Evolutionary conservation across 37 sponge, comb jelly and placozoan genomes (phyloP).

Genomic region (Ianthella basta): DNA sequence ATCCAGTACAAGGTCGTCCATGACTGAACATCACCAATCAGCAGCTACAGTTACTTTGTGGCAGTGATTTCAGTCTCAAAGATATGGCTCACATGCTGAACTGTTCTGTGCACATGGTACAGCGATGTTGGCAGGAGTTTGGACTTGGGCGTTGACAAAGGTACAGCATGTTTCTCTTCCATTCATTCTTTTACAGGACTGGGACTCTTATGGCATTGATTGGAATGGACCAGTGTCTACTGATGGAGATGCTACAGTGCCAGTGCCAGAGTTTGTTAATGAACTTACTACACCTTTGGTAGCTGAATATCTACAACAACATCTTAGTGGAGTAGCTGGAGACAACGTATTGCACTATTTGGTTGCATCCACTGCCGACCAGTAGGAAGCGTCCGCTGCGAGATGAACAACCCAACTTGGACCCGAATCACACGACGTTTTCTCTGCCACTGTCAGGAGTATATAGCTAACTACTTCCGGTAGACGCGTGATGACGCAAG

Average conservation of each 20-base stretch:
- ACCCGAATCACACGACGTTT: too few relatives aligned
- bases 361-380: too few relatives aligned
- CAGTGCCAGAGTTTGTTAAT: conserved; percentile 6
- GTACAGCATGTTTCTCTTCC: conserved; percentile 17
- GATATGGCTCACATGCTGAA: conserved; percentile 43
- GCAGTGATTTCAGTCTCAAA: conserved; percentile 37
- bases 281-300: too few relatives aligned
- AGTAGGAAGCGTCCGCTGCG: too few relatives aligned
- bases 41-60: conserved; percentile 33
- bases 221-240: conserved; percentile 42
- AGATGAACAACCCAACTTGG: too few relatives aligned
- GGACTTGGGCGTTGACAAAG: background rate
- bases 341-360: too few relatives aligned
- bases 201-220: conserved; percentile 41
- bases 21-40: conserved; percentile 26
- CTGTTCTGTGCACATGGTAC: conserved; percentile 44
- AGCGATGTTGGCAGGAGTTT: too few relatives aligned
- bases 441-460: too few relatives aligned
- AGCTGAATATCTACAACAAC: too few relatives aligned
- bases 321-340: too few relatives aligned
- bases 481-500: too few relatives aligned
- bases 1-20: conserved; percentile 42
- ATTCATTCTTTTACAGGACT: conserved; percentile 46
- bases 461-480: too few relatives aligned
- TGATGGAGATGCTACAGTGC: conserved; percentile 13